A percentile compares a stretch with the other conserved stretches of the same genome.
phyloP scores from a whole-genome alignment of 30 jellyfish, hydroid and myxozoan genomes.

The Chironex yamaguchii region DNA sequence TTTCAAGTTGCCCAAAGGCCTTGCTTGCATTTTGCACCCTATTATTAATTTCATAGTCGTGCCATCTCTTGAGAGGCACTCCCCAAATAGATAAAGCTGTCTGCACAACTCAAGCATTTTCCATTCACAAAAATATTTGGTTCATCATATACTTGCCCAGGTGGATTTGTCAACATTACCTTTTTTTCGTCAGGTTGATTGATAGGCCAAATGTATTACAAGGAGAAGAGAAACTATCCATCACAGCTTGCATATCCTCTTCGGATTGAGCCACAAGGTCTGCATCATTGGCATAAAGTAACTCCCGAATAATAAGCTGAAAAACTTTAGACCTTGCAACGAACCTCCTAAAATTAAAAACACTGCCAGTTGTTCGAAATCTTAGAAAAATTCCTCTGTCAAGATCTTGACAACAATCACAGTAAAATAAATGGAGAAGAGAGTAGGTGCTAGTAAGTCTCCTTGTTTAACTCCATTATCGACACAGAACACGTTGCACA shows the following conservation, averaged over 20 bases:
- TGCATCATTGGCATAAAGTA: not conserved
- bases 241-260: not conserved
- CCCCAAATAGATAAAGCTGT: too few relatives aligned
- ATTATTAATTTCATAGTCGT: too few relatives aligned
- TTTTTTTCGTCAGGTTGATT: not conserved
- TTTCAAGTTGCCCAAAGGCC: too few relatives aligned
- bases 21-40: too few relatives aligned
- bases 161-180: not conserved
- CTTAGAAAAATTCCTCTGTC: not conserved
- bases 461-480: not conserved
- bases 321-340: not conserved
- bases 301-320: not conserved
- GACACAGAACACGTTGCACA: not conserved
- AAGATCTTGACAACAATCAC: not conserved
- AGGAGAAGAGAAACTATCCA: not conserved
- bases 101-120: too few relatives aligned
- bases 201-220: not conserved
- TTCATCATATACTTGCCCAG: too few relatives aligned
- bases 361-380: not conserved
- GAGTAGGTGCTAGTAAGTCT: not conserved
- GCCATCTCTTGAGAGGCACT: too few relatives aligned
- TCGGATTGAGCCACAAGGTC: not conserved
- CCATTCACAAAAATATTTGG: too few relatives aligned
- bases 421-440: not conserved
- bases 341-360: not conserved